Evolutionary conservation across 37 sponge, comb jelly and placozoan species (phyloP).

Genomic region (Cliona cf. orientalis): DNA sequence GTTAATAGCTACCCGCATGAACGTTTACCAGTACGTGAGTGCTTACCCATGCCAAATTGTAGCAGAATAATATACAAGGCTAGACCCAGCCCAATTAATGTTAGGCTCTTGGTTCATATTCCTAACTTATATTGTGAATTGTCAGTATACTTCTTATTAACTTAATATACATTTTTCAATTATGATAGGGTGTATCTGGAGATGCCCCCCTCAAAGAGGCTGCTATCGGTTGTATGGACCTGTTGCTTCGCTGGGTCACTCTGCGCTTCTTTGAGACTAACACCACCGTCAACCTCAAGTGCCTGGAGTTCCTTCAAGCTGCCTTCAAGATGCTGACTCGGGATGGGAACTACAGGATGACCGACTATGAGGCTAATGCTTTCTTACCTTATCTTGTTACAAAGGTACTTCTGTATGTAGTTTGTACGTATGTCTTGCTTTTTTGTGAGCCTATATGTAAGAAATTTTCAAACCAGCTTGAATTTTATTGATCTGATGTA

Average conservation of each 20-base stretch:
- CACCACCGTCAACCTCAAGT: constrained; percentile 83
- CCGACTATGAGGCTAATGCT: constrained; percentile 79
- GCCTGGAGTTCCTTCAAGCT: constrained; percentile 79
- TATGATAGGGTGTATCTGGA: constrained; percentile 13
- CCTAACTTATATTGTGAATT: too few relatives aligned
- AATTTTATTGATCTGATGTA: not conserved
- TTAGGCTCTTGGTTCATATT: too few relatives aligned
- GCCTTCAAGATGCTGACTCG: constrained; percentile 61
- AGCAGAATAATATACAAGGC: too few relatives aligned
- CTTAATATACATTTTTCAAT: too few relatives aligned
- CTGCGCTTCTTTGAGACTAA: constrained; percentile 90
- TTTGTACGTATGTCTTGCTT: too few relatives aligned
- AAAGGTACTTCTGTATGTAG: too few relatives aligned
- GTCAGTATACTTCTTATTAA: too few relatives aligned
- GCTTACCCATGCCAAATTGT: too few relatives aligned
- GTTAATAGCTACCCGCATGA: too few relatives aligned
- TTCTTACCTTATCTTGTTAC: constrained; percentile 88
- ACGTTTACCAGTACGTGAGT: too few relatives aligned
- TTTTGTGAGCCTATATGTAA: not conserved
- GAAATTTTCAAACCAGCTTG: not conserved
- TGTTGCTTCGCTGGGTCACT: constrained; percentile 86
- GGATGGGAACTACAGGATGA: constrained; percentile 57
- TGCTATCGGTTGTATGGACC: constrained; percentile 69
- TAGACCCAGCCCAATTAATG: too few relatives aligned
- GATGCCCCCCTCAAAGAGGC: constrained; percentile 50